phyloP scores from a whole-genome alignment of 2,888 invertebrate species.

The Athalia circularis region DNA sequence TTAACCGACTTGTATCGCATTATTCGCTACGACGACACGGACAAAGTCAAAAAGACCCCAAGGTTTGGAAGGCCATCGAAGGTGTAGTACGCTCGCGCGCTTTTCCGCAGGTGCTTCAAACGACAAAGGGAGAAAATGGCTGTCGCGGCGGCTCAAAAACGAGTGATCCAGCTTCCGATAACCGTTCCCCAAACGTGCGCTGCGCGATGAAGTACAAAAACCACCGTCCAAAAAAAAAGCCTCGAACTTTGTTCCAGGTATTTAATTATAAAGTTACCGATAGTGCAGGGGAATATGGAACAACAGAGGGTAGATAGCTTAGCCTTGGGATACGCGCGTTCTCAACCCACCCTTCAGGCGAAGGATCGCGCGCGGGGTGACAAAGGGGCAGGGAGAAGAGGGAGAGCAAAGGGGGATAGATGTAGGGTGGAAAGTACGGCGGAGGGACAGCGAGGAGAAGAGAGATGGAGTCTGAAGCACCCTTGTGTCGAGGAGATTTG shows the following conservation, averaged over 20 bases:
- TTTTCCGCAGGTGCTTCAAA: neutral
- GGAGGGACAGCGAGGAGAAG: constrained; percentile 15
- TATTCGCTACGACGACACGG: too few species aligned
- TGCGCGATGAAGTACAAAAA: neutral
- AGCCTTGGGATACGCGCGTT: constrained; percentile 28
- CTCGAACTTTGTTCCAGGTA: neutral
- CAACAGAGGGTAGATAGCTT: constrained; percentile 1
- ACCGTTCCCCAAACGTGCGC: neutral
- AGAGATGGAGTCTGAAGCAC: constrained; percentile 59
- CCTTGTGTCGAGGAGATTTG: constrained; percentile 69
- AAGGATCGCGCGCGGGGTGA: constrained; percentile 37
- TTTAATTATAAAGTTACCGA: constrained; percentile 33
- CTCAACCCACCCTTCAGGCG: neutral
- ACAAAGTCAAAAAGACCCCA: neutral
- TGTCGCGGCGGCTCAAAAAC: neutral
- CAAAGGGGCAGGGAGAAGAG: constrained; percentile 48
- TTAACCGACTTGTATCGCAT: too few species aligned
- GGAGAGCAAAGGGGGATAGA: neutral
- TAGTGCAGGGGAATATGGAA: constrained; percentile 11
- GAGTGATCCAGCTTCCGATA: neutral
- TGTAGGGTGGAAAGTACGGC: neutral
- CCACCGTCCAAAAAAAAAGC: neutral
- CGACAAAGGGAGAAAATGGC: constrained; percentile 15
- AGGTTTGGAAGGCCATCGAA: neutral
- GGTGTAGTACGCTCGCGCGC: too few species aligned